A percentile compares a stretch with the other conserved stretches of the same genome.
Conservation (phyloP, 2,888 invertebrate genomes). For the Pelosia muscerda region DNA sequence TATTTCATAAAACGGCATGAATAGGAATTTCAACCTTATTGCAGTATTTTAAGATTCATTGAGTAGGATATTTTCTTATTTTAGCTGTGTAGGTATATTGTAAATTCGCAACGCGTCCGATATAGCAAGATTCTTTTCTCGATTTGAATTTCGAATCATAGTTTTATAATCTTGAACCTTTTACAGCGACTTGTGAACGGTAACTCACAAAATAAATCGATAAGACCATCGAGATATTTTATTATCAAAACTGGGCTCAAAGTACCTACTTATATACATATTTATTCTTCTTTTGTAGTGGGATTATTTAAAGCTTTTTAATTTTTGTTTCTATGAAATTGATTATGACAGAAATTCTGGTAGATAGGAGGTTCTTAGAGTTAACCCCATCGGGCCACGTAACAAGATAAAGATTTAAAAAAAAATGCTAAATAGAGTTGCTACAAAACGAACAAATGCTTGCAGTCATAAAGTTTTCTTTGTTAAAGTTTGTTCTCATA, state of each 20-base stretch:
- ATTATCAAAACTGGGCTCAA: neutral
- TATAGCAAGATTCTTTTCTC: constrained; percentile 29
- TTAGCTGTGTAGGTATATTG: constrained; percentile 23
- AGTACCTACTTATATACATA: neutral
- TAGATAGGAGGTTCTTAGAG: neutral
- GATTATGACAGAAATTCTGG: neutral
- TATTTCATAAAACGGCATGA: constrained; percentile 21
- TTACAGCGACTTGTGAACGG: neutral
- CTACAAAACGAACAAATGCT: neutral
- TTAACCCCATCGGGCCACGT: no score
- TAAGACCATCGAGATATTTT: neutral
- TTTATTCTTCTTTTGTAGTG: neutral
- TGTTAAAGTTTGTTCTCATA: neutral
- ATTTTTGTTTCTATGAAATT: neutral
- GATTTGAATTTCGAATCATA: constrained; percentile 30
- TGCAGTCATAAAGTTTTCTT: neutral
- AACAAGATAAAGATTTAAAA: neutral
- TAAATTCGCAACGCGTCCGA: constrained; percentile 17
- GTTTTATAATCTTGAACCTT: constrained; percentile 39
- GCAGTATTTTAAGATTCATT: constrained; percentile 12
- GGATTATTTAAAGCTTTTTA: neutral
- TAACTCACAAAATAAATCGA: neutral
- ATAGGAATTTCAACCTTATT: constrained; percentile 32
- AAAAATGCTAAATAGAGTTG: neutral
- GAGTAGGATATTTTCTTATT: constrained; percentile 20